These are phyloP conservation scores for Melanostoma mellinum DNA, from an alignment of 2,888 invertebrate genomes.

Conservation along the genomic window DNA sequence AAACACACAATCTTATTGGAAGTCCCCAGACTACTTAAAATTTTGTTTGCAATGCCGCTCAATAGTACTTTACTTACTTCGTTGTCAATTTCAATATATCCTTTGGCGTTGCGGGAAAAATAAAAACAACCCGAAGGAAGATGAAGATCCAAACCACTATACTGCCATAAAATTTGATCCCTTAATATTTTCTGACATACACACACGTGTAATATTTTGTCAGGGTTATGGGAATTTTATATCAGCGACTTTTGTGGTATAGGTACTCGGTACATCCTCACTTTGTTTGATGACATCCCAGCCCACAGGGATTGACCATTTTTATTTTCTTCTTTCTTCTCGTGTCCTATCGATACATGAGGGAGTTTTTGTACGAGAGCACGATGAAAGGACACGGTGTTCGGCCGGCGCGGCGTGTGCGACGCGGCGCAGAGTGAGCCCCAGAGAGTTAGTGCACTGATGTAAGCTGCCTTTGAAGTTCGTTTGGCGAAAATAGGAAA, in stretches of 20 bases:
- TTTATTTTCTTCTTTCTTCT: not conserved
- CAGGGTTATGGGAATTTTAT: not conserved
- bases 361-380: not conserved
- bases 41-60: no score
- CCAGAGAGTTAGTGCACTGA: not conserved
- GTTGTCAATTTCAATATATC: no score
- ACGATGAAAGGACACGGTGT: no score
- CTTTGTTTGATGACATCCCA: slow-evolving; percentile 11
- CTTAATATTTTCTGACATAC: not conserved
- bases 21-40: no score
- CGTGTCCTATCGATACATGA: not conserved
- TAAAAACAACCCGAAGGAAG: not conserved
- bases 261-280: not conserved
- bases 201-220: not conserved
- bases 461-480: slow-evolving; percentile 26
- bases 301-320: slow-evolving; percentile 5
- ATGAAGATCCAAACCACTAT: not conserved
- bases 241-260: not conserved
- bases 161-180: not conserved
- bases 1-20: no score
- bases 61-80: no score
- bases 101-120: no score
- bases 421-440: not conserved
- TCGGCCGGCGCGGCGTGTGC: no score
- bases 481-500: not conserved